Percentiles rank a stretch among this genome's conserved stretches.
These are phyloP conservation scores for Lethrus apterus DNA, from an alignment of 1,140 invertebrate species.

Conservation along the genomic window DNA sequence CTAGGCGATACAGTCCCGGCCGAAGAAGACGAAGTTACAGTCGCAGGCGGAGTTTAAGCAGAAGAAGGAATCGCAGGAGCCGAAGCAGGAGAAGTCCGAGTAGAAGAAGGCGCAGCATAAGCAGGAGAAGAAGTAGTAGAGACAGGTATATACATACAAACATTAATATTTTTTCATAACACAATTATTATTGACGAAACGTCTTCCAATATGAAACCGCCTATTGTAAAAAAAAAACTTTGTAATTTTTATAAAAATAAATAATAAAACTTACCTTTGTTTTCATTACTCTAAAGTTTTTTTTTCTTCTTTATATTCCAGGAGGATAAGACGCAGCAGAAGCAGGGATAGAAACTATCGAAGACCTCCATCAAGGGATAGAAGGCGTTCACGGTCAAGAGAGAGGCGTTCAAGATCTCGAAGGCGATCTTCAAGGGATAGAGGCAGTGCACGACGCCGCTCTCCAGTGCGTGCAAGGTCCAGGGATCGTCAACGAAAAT, in stretches of 20 bases:
- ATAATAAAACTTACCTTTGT: no score
- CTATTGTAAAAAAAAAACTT: no score
- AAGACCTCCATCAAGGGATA: conserved; percentile 26
- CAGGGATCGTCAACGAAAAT: conserved; percentile 24
- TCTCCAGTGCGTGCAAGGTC: conserved; percentile 29
- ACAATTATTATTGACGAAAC: neutral
- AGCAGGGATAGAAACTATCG: conserved; percentile 29
- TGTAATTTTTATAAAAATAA: no score
- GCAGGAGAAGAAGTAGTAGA: conserved; percentile 25
- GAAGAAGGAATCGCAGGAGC: conserved; percentile 20
- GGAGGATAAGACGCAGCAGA: conserved; percentile 30
- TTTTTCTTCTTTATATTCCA: conserved; percentile 16
- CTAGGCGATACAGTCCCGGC: conserved; percentile 30
- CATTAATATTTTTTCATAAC: neutral
- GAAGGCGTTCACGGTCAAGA: conserved; percentile 29
- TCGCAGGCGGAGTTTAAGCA: conserved; percentile 24
- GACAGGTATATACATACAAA: conserved; percentile 18
- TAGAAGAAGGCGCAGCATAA: conserved; percentile 25
- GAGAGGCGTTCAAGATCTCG: conserved; percentile 34
- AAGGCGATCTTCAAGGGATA: conserved; percentile 29
- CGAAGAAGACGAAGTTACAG: conserved; percentile 28
- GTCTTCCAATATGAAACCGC: neutral
- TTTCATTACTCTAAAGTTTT: neutral
- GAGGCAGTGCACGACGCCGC: conserved; percentile 27
- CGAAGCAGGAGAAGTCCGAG: conserved; percentile 26